Percentiles rank a stretch among this genome's conserved stretches.
phyloP scores from a whole-genome alignment of 2,797 vertebrate genomes.

The Aldrovandia affinis region DNA sequence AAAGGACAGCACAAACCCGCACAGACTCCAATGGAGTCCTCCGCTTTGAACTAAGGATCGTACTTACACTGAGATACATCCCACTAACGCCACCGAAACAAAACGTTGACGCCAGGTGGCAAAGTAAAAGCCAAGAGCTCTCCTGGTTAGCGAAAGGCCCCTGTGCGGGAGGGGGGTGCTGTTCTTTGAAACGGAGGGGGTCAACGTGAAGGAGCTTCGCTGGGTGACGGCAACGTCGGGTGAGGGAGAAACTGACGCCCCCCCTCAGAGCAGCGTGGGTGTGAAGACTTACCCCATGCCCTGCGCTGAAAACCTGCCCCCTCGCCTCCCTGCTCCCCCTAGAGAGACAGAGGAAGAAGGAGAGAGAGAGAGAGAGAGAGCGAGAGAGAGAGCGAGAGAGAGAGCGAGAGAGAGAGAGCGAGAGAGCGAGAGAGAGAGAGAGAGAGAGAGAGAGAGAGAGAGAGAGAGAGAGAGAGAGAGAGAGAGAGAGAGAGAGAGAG shows the following conservation, averaged over 20 bases:
- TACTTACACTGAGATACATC: not conserved
- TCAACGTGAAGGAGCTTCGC: not conserved
- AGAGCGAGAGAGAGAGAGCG: too few relatives aligned
- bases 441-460: too few relatives aligned
- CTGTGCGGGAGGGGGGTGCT: not conserved
- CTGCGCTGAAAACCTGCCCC: slow-evolving; percentile 95
- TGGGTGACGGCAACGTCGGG: not conserved
- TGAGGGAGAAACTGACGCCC: not conserved
- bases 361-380: too few relatives aligned
- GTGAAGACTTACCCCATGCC: slow-evolving; percentile 92
- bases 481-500: too few relatives aligned
- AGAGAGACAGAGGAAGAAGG: slow-evolving; percentile 29
- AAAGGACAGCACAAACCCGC: slow-evolving; percentile 35
- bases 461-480: too few relatives aligned
- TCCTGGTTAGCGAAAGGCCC: not conserved
- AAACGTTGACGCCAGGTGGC: not conserved
- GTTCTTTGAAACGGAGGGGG: not conserved
- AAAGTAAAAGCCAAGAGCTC: not conserved
- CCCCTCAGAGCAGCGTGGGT: slow-evolving; percentile 28
- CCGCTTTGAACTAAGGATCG: not conserved
- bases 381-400: too few relatives aligned
- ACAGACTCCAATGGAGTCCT: too few relatives aligned
- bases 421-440: too few relatives aligned
- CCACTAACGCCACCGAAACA: not conserved
- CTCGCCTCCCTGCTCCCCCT: slow-evolving; percentile 87